phyloP scores from a whole-genome alignment of 2,113 vertebrate species.

The Calyptommatus sinebrachiatus region DNA sequence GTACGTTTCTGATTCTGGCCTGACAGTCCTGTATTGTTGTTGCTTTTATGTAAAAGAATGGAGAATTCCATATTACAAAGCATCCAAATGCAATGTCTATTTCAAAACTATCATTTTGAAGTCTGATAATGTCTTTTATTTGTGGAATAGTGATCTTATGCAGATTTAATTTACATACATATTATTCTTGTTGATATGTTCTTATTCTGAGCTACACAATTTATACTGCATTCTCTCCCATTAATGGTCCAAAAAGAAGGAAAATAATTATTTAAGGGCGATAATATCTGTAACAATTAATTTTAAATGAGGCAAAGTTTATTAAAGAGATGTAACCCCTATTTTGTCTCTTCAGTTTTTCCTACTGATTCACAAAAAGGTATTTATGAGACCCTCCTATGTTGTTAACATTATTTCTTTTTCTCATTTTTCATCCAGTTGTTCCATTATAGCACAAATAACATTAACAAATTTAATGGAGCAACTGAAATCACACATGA shows the following conservation, averaged over 20 bases:
- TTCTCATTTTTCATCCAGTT: conserved; percentile 44
- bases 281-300: conserved; percentile 60
- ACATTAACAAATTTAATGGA: conserved; percentile 30
- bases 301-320: conserved; percentile 55
- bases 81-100: conserved; percentile 1
- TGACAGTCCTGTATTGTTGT: conserved; percentile 34
- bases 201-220: conserved; percentile 33
- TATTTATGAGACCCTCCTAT: conserved; percentile 40
- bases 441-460: conserved; percentile 19
- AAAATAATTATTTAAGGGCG: conserved; percentile 55
- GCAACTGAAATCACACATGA: conserved; percentile 19
- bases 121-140: conserved; percentile 31
- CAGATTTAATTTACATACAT: conserved; percentile 46
- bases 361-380: conserved; percentile 44
- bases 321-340: conserved; percentile 59
- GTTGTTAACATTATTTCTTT: conserved; percentile 17
- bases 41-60: conserved; percentile 46
- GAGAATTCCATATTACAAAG: conserved; percentile 35
- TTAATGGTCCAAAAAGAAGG: conserved; percentile 36
- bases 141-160: conserved; percentile 43
- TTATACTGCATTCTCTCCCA: conserved; percentile 46
- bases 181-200: conserved; percentile 36
- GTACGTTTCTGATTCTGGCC: too few relatives aligned
- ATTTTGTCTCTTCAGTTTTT: conserved; percentile 60
- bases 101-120: conserved; percentile 19